phyloP scores from a whole-genome alignment of 2,113 vertebrate species.

The Boulengeromyrus knoepffleri region DNA sequence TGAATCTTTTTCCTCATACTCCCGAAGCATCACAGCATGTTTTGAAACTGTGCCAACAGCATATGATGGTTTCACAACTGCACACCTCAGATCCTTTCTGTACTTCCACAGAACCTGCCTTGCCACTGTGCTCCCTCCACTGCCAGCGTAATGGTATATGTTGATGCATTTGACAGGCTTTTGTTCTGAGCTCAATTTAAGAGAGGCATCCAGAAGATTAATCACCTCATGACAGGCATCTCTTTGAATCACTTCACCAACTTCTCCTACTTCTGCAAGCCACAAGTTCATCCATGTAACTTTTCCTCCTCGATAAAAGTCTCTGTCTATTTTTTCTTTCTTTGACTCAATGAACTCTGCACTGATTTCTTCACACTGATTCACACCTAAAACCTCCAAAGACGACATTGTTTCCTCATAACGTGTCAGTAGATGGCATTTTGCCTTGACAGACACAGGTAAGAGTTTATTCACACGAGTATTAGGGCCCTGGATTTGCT shows the following conservation, averaged over 20 bases:
- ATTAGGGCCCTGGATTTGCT: too few species aligned
- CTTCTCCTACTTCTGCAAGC: conserved; percentile 52
- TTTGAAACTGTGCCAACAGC: conserved; percentile 43
- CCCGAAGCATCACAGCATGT: conserved; percentile 49
- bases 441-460: too few species aligned
- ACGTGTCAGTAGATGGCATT: too few species aligned
- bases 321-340: conserved; percentile 45
- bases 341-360: too few species aligned
- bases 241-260: conserved; percentile 52
- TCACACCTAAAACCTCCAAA: too few species aligned
- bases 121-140: conserved; percentile 68
- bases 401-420: too few species aligned
- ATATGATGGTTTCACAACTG: conserved; percentile 49
- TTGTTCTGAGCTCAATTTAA: neutral
- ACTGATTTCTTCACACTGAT: too few species aligned
- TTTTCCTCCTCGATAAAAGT: conserved; percentile 62
- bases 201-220: conserved; percentile 37
- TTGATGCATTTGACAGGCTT: conserved; percentile 50
- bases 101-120: conserved; percentile 60
- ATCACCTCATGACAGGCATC: conserved; percentile 46
- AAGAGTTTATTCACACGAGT: too few species aligned
- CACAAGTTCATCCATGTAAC: conserved; percentile 64
- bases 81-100: conserved; percentile 51
- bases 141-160: conserved; percentile 63
- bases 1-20: conserved; percentile 32